Conservation (phyloP, 2,888 invertebrate genomes). For the Cetonia aurata region DNA sequence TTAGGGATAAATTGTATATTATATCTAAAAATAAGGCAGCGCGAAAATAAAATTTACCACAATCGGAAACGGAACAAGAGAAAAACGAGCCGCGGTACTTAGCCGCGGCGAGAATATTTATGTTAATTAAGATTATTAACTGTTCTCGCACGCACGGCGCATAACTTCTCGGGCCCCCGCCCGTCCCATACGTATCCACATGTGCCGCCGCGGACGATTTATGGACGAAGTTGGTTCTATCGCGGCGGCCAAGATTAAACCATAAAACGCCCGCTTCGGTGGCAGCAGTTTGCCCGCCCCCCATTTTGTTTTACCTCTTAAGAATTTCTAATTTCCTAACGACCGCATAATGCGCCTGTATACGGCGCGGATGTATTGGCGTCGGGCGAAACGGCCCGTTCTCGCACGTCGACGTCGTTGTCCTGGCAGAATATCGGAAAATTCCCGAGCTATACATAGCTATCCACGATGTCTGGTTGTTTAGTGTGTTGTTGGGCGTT, state of each 20-base stretch:
- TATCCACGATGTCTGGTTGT: no score
- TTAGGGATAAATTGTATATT: no score
- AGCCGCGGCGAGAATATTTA: constrained; percentile 26
- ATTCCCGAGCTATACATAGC: no score
- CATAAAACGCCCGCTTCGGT: constrained; percentile 53
- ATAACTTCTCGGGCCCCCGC: constrained; percentile 31
- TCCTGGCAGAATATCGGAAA: no score
- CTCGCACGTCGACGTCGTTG: no score
- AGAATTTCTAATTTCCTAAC: constrained; percentile 53
- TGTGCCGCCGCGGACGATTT: constrained; percentile 54
- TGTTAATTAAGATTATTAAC: constrained; percentile 43
- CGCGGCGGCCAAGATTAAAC: constrained; percentile 53
- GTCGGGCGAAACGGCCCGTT: no score
- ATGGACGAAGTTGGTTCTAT: constrained; percentile 56
- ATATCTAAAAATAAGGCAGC: no score
- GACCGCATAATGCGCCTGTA: constrained; percentile 46
- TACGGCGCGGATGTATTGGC: no score
- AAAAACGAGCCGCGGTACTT: no score
- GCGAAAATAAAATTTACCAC: no score
- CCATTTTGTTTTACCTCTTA: constrained; percentile 53
- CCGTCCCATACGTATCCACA: constrained; percentile 48
- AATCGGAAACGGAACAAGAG: no score
- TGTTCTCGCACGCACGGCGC: constrained; percentile 40
- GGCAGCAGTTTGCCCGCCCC: constrained; percentile 42
- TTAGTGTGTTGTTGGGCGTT: no score